Evolutionary conservation across 2,888 invertebrate genomes (phyloP), one percentile per base, ranked within the genome.

Genomic region (Euspilapteryx auroguttella): DNA sequence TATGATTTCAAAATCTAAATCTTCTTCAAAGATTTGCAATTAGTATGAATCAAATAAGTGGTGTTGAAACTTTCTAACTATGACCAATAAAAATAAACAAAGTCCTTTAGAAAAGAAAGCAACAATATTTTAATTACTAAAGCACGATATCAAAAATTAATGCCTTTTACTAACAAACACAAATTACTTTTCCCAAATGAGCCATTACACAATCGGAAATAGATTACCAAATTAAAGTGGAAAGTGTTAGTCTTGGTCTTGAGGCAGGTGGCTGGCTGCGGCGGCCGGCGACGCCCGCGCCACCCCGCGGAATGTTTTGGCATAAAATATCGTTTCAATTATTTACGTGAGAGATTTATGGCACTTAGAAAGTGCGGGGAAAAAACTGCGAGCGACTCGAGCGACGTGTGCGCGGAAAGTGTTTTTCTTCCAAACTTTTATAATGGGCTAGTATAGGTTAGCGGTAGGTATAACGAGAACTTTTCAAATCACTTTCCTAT

Each of bases 301-400:
- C 50, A 52, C 59, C 65, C 30, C 51, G 56, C 62, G 66, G 69
- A 71, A 75, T 73, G 73, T 71, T 75, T 73, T 68, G 75, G 75
- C 75, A 75, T 77, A 77, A 77, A 77, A 77, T 77, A 77, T 77
- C 69, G 77, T 75, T 77, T 77, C 77, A 77, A 77, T 77, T 77
- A 77, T 77, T 77, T 77, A 76, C 73, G 68, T 64, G 68, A 59
- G 52, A 75, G 75, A 75, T 75, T 75, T 75, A 75, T 75, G 32
- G 68, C 58, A 69, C 73, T 75, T 75, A 69, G 71, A 71, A 75
- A 75, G 69, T 71, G 73, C 69, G 73, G 73, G 50, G 61, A 59
- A 71, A 69, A 75, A 75, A 73, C 73, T 68, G 71, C 69, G 75
- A 75, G 73, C 73, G 69, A 57, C 55, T 58, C 53, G 53, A 61